A percentile compares a stretch with the other conserved stretches of the same genome.
Conservation (phyloP, 2,797 vertebrate genomes). For the Argya squamiceps region DNA sequence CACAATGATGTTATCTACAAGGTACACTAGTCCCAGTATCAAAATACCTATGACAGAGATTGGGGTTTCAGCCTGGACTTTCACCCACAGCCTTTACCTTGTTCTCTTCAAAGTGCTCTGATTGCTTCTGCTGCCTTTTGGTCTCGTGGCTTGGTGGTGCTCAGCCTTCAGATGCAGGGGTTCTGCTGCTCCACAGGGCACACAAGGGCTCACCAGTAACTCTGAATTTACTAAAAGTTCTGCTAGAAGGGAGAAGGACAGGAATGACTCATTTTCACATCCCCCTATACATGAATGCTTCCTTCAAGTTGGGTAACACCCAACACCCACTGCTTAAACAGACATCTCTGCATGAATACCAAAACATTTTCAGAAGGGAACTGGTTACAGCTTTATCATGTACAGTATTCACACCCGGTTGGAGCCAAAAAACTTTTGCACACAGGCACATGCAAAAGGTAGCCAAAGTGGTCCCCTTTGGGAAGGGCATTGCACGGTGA, state of each 20-base stretch:
- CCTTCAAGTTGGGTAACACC: neutral
- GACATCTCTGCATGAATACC: neutral
- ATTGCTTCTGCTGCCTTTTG: neutral
- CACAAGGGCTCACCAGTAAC: rapidly evolving
- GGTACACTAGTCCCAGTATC: neutral
- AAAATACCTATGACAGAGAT: neutral
- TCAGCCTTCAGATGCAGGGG: neutral
- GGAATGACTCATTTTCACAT: neutral
- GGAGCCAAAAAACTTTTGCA: neutral
- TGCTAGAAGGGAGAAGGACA: neutral
- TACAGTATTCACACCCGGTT: neutral
- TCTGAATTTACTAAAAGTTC: neutral
- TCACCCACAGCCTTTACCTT: neutral
- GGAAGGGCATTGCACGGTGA: neutral
- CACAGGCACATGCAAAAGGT: neutral
- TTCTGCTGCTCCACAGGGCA: neutral
- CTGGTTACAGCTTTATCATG: rapidly evolving
- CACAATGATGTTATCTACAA: rapidly evolving
- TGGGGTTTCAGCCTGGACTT: neutral
- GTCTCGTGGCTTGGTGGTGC: neutral
- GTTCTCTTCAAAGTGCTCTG: neutral
- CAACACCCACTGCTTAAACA: neutral
- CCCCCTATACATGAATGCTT: neutral
- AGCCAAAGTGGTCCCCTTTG: neutral
- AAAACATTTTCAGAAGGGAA: neutral